A percentile compares a stretch with the other conserved stretches of the same genome.
These are phyloP conservation scores for Acholoe squamosa DNA, from an alignment of 2,888 invertebrate genomes.

Conservation along the genomic window DNA sequence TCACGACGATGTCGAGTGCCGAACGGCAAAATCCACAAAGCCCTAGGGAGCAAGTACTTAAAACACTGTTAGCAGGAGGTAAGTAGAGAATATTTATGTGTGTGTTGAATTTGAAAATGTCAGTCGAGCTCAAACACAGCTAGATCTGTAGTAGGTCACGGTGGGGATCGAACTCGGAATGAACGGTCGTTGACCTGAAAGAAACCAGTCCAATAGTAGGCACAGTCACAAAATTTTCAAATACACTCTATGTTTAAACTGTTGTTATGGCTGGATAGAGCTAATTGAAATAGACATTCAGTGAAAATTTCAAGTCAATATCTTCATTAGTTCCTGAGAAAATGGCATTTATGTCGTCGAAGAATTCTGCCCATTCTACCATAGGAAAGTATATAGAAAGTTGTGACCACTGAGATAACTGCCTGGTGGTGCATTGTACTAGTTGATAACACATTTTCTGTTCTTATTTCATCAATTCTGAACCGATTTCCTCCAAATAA, in stretches of 20 bases:
- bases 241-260: too few relatives aligned
- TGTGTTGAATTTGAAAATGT: neutral
- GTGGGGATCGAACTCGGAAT: neutral
- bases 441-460: neutral
- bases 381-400: too few relatives aligned
- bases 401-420: too few relatives aligned
- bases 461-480: too few relatives aligned
- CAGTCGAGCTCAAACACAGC: neutral
- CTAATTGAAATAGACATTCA: too few relatives aligned
- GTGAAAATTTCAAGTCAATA: too few relatives aligned
- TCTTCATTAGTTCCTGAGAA: too few relatives aligned
- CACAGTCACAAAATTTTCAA: too few relatives aligned
- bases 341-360: too few relatives aligned
- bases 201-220: neutral
- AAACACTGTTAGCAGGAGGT: constrained; percentile 51
- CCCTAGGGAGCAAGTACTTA: constrained; percentile 24
- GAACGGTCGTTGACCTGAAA: neutral
- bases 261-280: too few relatives aligned
- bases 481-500: too few relatives aligned
- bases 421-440: neutral
- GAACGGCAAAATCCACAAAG: neutral
- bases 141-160: neutral
- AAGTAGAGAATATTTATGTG: neutral
- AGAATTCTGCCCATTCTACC: too few relatives aligned
- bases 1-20: constrained; percentile 15